Evolutionary conservation across 2,113 vertebrate genomes (phyloP), one percentile per base, ranked within the genome.

Genomic region (Euleptes europaea): DNA sequence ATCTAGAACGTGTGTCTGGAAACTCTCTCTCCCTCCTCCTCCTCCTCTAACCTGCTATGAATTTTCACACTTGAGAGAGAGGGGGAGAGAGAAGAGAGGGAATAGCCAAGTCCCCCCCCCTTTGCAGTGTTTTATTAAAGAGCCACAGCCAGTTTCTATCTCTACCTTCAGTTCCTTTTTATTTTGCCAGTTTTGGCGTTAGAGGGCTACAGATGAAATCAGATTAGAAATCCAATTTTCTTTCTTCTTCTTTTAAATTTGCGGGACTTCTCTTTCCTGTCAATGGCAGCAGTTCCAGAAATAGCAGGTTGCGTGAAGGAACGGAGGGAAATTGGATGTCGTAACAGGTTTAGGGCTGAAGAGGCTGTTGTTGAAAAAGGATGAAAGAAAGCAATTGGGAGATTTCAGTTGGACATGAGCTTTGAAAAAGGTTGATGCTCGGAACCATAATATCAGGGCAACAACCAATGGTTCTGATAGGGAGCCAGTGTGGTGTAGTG

Each of bases 321-420:
- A 6, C 40, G 35, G 79, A 81, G 78, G 12, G 15, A 57, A 40
- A 71, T 80, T 86, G 73, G 31, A 74, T 89, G 90, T 93, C 49
- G n/a, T 78, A 90, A 84, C 4, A 71, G 49, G 31, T 51, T 82
- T 81, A 14, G 9, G 0, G 44, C 1, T 40, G 77, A 35, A 72
- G 12, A 69, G 69, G 23, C n/a, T 73, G 26, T 44, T 31, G 71
- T 88, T 80, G 78, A 23, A 66, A 71, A 57, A 13, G 23, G 31
- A 80, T 2, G 33, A 83, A 38, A 66, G 40, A 83, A 11, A 3
- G 31, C 11, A 13, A 49, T 79, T 67, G 70, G 21, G 70, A 26
- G n/a, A 35, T 47, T 71, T 81, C 47, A 70, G 51, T 70, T 19
- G 15, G 23, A 35, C 57, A 6, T 54, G 9, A 82, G 38, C 33